Conservation (phyloP, 2,797 vertebrate genomes). For the Poecilia gillii region DNA sequence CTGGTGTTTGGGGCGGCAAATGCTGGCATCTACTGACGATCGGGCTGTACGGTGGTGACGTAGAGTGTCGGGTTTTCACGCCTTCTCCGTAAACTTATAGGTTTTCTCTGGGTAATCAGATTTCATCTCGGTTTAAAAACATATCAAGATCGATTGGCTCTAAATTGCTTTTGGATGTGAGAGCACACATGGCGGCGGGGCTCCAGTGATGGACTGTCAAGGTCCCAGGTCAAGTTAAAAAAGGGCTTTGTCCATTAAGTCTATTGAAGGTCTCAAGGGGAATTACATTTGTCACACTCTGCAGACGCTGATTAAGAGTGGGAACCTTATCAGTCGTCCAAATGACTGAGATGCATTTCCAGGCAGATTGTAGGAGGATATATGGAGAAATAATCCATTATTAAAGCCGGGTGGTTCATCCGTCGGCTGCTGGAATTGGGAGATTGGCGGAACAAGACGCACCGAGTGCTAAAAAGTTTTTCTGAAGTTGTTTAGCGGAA, state of each 20-base stretch:
- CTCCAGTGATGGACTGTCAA: neutral
- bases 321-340: conserved; percentile 6
- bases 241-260: neutral
- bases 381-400: neutral
- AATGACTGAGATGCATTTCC: conserved; percentile 1
- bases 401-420: neutral
- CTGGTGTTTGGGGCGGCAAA: neutral
- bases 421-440: neutral
- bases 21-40: neutral
- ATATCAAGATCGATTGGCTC: neutral
- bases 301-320: neutral
- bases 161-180: neutral
- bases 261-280: neutral
- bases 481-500: neutral
- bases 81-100: neutral
- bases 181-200: neutral
- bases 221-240: neutral
- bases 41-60: neutral
- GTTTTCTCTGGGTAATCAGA: neutral
- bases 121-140: neutral
- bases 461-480: neutral
- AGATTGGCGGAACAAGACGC: neutral
- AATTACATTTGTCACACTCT: neutral
- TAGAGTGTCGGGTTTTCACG: neutral
- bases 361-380: neutral